Evolutionary conservation across 2,113 vertebrate species (phyloP).

Genomic region (Lepisosteus osseus): DNA sequence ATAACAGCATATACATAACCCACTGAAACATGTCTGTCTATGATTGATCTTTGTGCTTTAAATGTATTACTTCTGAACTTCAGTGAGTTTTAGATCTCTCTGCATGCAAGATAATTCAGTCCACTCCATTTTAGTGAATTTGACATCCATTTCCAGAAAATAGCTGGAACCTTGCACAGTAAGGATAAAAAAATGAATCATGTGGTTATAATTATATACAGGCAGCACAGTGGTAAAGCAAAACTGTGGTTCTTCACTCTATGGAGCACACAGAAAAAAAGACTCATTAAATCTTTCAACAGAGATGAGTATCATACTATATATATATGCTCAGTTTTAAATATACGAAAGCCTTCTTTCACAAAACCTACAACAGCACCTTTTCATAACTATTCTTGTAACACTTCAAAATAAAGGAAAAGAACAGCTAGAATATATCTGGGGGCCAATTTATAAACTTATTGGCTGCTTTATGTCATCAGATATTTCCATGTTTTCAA

Average conservation of each 20-base stretch:
- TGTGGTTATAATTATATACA: constrained; percentile 96
- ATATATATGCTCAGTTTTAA: constrained; percentile 46
- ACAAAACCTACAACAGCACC: constrained; percentile 37
- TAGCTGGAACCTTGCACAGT: constrained; percentile 37
- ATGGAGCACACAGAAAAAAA: constrained; percentile 85
- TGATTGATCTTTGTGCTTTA: neutral
- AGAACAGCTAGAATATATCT: constrained; percentile 37
- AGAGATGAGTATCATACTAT: constrained; percentile 46
- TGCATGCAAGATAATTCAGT: constrained; percentile 26
- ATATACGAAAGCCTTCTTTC: constrained; percentile 45
- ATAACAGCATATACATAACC: constrained; percentile 21
- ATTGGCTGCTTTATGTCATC: constrained; percentile 33
- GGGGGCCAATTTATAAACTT: constrained; percentile 54
- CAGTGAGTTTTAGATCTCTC: neutral
- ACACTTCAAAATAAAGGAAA: constrained; percentile 55
- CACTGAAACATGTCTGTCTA: neutral
- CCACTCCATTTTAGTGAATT: constrained; percentile 43
- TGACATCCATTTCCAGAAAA: constrained; percentile 37
- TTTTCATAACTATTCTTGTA: constrained; percentile 56
- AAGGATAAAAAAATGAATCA: constrained; percentile 59
- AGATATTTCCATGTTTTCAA: neutral
- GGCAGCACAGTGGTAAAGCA: constrained; percentile 85
- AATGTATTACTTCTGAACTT: constrained; percentile 4
- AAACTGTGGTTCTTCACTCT: constrained; percentile 84
- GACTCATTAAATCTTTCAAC: constrained; percentile 90